Base-by-base conservation (phyloP, 1,140 invertebrate species). In the Cherax destructor region DNA sequence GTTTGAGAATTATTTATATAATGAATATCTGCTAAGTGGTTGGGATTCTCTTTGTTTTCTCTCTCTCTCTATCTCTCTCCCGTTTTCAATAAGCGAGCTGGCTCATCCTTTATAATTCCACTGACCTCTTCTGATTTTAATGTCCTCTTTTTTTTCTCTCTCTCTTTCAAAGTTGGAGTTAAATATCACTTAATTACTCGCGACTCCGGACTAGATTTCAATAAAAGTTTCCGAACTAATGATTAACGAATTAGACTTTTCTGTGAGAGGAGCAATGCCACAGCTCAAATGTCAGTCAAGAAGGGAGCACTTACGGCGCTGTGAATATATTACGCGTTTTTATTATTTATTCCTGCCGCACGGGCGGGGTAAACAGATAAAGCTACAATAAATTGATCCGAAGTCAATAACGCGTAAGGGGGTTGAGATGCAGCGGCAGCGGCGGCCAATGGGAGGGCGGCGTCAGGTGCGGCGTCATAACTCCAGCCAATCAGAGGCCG, bases 401-500 rank as follows among this genome's bases (percentile, higher is more conserved):
- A 56, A 86, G 85, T 77, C 85, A 86, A 86, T 86, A 86, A 52
- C 56, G 30, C 69, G 16, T 13, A 50, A 50, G 52, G n/a, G 41
- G 74, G 72, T 80, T 52, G 41, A 21, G 78, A 5, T 59, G 56
- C 65, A 61, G 30, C 47, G n/a, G 65, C 41, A 24, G 52, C n/a
- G 49, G 56, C 47, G 86, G 72, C 88, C 88, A 91, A 91, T 91
- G 80, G 76, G 61, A 18, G 76, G 4, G 88, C 88, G 76, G 83
- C 83, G 61, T 91, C 83, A 78, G 59, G 80, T 47, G 72, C 72
- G 76, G 88, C 74, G 83, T 91, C 88, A 91, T 91, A 91, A 91
- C 88, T 91, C 52, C 76, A 85, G 83, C 88, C 88, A 91, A 91
- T 85, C 88, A 84, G 88, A 56, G 81, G 3, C 18, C 88, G 83